A percentile compares a stretch with the other conserved stretches of the same genome.
These are phyloP conservation scores for Tupaia tana DNA, from an alignment of 2,113 vertebrate species.

Conservation along the genomic window DNA sequence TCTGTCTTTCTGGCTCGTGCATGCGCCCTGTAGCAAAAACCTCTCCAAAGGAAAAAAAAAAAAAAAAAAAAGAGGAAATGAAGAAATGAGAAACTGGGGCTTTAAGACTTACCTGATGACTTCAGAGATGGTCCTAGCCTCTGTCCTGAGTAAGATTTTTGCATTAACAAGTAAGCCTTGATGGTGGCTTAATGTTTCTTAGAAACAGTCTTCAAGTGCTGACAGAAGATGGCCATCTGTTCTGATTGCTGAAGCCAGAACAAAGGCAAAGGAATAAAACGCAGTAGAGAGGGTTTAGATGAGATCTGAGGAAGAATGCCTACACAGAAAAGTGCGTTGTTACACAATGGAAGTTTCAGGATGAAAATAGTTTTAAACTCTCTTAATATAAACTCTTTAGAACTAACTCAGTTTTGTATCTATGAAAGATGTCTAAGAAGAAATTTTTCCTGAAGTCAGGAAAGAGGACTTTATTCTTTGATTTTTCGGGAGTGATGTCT, in stretches of 20 bases:
- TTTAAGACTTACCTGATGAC: not conserved
- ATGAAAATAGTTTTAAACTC: constrained; percentile 39
- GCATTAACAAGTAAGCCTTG: constrained; percentile 21
- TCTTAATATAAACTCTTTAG: constrained; percentile 40
- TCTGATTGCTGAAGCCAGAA: constrained; percentile 73
- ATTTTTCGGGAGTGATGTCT: not conserved
- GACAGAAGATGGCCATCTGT: constrained; percentile 78
- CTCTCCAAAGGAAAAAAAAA: too few relatives aligned
- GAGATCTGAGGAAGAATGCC: constrained; percentile 58
- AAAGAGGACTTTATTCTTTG: not conserved
- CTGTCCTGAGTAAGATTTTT: constrained; percentile 57
- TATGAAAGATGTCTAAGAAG: not conserved
- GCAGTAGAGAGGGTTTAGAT: constrained; percentile 55
- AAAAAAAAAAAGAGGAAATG: not conserved
- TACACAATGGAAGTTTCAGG: constrained; percentile 43
- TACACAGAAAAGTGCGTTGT: constrained; percentile 61
- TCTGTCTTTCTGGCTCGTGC: too few relatives aligned
- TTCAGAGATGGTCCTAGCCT: constrained; percentile 35
- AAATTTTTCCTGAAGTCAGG: not conserved
- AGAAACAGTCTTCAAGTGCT: constrained; percentile 68
- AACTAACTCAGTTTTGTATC: constrained; percentile 17
- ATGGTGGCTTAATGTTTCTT: constrained; percentile 51
- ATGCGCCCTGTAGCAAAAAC: too few relatives aligned
- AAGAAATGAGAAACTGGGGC: not conserved
- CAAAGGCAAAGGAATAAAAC: constrained; percentile 72